phyloP scores from a whole-genome alignment of 2,888 invertebrate genomes.

The Calameuta filiformis region DNA sequence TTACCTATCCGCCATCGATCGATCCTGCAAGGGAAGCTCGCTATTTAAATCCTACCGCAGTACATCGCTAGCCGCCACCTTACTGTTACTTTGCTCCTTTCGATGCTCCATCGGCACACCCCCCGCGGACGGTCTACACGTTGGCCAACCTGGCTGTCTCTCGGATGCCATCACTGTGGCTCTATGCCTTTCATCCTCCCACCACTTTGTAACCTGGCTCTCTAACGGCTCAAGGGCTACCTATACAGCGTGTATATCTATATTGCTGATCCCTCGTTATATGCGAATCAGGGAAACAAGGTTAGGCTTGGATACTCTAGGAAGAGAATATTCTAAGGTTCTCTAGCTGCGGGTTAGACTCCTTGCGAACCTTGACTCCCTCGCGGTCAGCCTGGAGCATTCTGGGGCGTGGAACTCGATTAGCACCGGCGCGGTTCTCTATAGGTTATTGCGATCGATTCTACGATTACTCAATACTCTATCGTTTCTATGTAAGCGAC shows the following conservation, averaged over 20 bases:
- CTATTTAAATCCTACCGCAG: neutral
- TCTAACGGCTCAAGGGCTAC: neutral
- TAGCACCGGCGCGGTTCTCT: neutral
- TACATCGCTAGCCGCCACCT: neutral
- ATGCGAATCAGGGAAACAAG: neutral
- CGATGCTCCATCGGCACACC: neutral
- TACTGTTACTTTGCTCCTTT: neutral
- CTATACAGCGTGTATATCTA: neutral
- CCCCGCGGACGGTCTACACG: neutral
- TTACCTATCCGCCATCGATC: neutral
- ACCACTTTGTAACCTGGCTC: neutral
- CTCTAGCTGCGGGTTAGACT: neutral
- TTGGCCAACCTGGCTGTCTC: neutral
- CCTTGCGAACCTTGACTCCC: neutral
- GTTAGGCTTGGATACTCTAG: neutral
- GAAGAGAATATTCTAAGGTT: neutral
- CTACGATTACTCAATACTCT: neutral
- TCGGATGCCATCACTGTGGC: neutral
- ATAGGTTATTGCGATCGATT: neutral
- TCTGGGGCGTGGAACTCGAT: neutral
- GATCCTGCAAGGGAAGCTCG: neutral
- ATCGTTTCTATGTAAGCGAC: neutral
- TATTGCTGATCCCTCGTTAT: neutral
- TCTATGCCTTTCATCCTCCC: neutral
- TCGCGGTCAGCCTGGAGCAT: neutral